phyloP scores from a whole-genome alignment of 2,797 vertebrate genomes.

The Acridotheres tristis region DNA sequence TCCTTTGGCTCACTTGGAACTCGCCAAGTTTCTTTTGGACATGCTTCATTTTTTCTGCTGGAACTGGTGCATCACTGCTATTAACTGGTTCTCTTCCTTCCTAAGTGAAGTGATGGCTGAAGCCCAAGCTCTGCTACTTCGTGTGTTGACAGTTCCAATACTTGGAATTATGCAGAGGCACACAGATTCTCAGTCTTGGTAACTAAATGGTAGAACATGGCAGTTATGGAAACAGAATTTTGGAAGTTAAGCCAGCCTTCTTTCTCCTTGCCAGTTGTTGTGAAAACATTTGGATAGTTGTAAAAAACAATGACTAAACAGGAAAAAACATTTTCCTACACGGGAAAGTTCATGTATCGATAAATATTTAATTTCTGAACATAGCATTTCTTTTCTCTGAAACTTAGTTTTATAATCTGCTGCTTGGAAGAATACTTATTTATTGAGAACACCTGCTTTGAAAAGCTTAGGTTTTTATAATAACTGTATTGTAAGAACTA shows the following conservation, averaged over 20 bases:
- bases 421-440: background rate
- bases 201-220: conserved; percentile 14
- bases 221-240: background rate
- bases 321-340: background rate
- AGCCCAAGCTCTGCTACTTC: conserved; percentile 68
- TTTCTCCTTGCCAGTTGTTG: conserved; percentile 26
- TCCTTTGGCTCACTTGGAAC: conserved; percentile 79
- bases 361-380: background rate
- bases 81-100: conserved; percentile 78
- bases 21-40: conserved; percentile 77
- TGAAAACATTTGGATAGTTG: background rate
- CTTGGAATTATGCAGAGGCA: conserved; percentile 47
- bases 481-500: background rate
- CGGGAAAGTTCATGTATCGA: background rate
- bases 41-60: conserved; percentile 68
- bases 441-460: background rate
- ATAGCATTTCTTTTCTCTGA: background rate
- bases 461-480: background rate
- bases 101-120: conserved; percentile 73
- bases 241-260: background rate
- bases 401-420: background rate
- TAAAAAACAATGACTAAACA: background rate
- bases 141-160: conserved; percentile 70
- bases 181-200: conserved; percentile 40
- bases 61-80: conserved; percentile 74